Conservation (phyloP, 2,888 invertebrate genomes). For the Drosophila maculinotata region DNA sequence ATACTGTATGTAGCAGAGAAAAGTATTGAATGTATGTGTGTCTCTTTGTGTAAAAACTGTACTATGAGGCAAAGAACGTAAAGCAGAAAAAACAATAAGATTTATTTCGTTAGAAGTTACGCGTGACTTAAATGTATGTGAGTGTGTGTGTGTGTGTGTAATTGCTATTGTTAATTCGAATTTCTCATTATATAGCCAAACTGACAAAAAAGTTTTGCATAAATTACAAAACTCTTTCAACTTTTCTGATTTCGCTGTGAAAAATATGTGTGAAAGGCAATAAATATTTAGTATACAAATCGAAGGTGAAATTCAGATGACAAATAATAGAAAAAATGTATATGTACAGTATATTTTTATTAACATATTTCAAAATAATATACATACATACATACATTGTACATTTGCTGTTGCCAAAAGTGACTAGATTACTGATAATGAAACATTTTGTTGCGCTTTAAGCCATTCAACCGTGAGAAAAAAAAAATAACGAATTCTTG, state of each 20-base stretch:
- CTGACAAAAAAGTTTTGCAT: neutral
- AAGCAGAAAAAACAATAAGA: conserved; percentile 8
- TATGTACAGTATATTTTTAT: too few relatives aligned
- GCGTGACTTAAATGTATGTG: conserved; percentile 11
- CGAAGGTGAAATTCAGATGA: too few relatives aligned
- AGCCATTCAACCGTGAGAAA: too few relatives aligned
- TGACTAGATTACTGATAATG: too few relatives aligned
- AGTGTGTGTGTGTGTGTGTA: neutral
- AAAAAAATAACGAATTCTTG: too few relatives aligned
- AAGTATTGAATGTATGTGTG: conserved; percentile 11
- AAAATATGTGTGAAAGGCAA: neutral
- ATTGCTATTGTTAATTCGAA: conserved; percentile 22
- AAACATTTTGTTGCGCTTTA: too few relatives aligned
- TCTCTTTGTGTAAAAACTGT: conserved; percentile 17
- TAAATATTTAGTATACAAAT: too few relatives aligned
- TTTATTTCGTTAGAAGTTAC: conserved; percentile 35
- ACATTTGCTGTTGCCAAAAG: too few relatives aligned
- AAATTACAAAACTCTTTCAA: neutral
- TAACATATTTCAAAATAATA: too few relatives aligned
- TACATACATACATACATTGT: too few relatives aligned
- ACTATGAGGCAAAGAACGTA: conserved; percentile 26
- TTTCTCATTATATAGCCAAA: conserved; percentile 12
- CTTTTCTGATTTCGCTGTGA: neutral
- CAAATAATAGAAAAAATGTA: too few relatives aligned
- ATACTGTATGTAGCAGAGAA: too few relatives aligned